Percentiles rank a stretch among this genome's conserved stretches.
Conservation (phyloP, 2,113 vertebrate species). For the Microcebus jonahi region DNA sequence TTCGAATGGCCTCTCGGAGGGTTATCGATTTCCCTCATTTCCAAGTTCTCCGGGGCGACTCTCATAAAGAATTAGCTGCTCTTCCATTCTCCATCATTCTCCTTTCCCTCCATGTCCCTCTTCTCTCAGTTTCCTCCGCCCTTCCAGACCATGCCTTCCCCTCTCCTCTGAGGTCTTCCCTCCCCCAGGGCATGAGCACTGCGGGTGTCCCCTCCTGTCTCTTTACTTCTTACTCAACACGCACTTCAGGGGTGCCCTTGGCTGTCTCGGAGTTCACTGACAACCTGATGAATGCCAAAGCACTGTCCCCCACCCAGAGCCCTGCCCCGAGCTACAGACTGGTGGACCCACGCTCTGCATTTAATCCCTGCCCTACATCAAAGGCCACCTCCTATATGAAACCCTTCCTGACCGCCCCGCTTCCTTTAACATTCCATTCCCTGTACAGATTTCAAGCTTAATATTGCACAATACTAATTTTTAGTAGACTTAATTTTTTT, state of each 20-base stretch:
- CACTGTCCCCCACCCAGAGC: neutral
- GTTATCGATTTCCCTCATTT: neutral
- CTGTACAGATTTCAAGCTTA: neutral
- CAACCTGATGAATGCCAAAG: neutral
- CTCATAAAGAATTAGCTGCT: neutral
- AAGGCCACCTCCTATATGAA: neutral
- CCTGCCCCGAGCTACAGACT: neutral
- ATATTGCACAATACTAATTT: constrained; percentile 3
- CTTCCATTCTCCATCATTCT: neutral
- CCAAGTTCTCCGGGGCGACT: neutral
- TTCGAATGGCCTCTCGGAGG: neutral
- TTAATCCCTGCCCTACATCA: neutral
- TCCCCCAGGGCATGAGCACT: neutral
- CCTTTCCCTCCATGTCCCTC: neutral
- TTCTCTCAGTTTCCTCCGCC: neutral
- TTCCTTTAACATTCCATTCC: neutral
- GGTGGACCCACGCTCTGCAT: neutral
- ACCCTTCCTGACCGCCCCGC: neutral
- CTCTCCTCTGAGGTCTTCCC: neutral
- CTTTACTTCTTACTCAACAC: neutral
- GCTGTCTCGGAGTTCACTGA: neutral
- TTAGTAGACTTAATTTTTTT: constrained; percentile 38
- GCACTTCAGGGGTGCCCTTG: neutral
- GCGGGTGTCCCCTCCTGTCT: neutral
- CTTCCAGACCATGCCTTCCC: neutral